Base-by-base conservation (phyloP, 1,140 invertebrate species). In the Leptinotarsa undecemlineata region DNA sequence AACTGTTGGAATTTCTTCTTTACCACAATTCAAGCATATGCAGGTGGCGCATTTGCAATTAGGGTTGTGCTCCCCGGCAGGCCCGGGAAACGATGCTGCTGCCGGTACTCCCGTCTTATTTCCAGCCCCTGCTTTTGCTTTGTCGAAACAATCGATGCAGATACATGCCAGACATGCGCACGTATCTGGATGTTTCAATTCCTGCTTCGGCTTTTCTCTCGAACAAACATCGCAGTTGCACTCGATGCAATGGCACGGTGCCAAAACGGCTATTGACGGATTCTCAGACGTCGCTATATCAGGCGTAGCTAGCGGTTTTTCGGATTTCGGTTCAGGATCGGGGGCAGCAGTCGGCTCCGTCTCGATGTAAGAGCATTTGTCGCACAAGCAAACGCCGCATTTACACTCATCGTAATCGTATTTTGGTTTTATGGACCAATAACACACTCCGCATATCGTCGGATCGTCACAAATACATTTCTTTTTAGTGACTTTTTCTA, bases 391-490 rank as follows among this genome's bases (percentile, higher is more conserved):
- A 5, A 64, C 48, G 26, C 26, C 47, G 11, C 64, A 68, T 6
- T 67, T 64, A 42, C 64, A 42, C 51, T 48, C 64, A n/a, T 68
- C 42, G 47, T 23, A 47, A 14, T 48, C 17, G 17, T 61, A 61
- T 61, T 61, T 66, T 62, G n/a, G 57, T 17, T 70, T 63, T 76
- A 4, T 13, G 26, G 11, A 76, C 33, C 15, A 57, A 57, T 57
- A 74, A n/a, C 75, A 76, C 17, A 73, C 75, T 6, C 70, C 61
- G 51, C 75, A 42, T 42, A 42, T 42, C 3, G 33, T 42, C 33
- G 33, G 33, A 42, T 42, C 33, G 6, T 42, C 33, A 11, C 48
- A 42, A 42, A 11, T 0, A 42, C 33, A 42, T 11, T 42, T 42
- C 33, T 42, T 42, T 42, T 42, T 11, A 42, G 26, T 8, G 1